These are phyloP conservation scores for Phrynocephalus forsythii DNA, from an alignment of 2,797 vertebrate genomes.

Conservation along the genomic window DNA sequence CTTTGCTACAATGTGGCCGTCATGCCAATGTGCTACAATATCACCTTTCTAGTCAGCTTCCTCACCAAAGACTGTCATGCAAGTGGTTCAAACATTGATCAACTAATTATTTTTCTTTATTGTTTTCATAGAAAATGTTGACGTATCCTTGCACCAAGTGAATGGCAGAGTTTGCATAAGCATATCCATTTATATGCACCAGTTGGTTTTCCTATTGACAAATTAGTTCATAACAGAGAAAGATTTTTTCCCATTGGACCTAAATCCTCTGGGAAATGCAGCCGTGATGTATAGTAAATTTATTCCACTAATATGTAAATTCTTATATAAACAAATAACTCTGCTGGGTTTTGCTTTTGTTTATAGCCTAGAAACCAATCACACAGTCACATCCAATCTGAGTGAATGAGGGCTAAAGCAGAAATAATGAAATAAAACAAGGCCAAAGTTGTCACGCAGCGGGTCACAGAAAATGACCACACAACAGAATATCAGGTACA, in stretches of 20 bases:
- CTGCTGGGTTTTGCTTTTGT: conserved; percentile 11
- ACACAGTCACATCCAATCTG: too few relatives aligned
- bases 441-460: neutral
- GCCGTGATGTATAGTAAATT: conserved; percentile 24
- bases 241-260: conserved; percentile 2
- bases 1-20: too few relatives aligned
- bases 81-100: too few relatives aligned
- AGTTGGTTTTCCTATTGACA: neutral
- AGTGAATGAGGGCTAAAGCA: too few relatives aligned
- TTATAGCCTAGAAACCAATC: neutral
- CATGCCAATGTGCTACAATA: too few relatives aligned
- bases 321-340: neutral
- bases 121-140: too few relatives aligned
- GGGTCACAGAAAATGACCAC: conserved; percentile 9
- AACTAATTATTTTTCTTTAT: too few relatives aligned
- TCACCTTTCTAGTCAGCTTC: neutral
- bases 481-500: conserved; percentile 33
- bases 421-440: too few relatives aligned
- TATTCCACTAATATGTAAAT: conserved; percentile 9
- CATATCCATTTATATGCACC: neutral
- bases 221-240: neutral
- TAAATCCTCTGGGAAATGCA: conserved; percentile 19
- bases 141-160: neutral
- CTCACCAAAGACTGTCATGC: neutral
- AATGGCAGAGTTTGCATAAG: neutral